These are phyloP conservation scores for Sinotaia quadrata DNA, from an alignment of 2,888 invertebrate species.

Conservation along the genomic window DNA sequence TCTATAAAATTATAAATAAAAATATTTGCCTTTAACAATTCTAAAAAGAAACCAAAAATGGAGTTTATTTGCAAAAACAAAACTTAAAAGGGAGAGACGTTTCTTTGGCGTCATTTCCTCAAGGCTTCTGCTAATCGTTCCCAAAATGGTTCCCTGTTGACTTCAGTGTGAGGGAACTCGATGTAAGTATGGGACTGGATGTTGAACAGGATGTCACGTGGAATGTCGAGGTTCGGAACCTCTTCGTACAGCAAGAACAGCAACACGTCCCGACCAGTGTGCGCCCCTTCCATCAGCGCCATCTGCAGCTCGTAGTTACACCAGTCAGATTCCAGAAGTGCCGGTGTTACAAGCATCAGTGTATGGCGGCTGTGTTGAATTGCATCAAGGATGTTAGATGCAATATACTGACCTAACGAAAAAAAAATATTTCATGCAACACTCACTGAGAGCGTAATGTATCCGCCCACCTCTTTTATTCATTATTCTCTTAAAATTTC, in stretches of 20 bases:
- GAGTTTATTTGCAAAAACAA: too few species aligned
- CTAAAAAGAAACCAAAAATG: too few species aligned
- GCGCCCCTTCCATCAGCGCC: slow-evolving; percentile 28
- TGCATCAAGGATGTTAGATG: slow-evolving; percentile 32
- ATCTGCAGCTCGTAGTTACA: slow-evolving; percentile 38
- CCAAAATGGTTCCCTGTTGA: slow-evolving; percentile 30
- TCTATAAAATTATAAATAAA: too few species aligned
- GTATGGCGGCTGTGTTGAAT: slow-evolving; percentile 31
- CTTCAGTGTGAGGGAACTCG: slow-evolving; percentile 16
- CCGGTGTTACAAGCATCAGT: slow-evolving; percentile 26
- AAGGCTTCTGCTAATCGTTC: slow-evolving; percentile 29
- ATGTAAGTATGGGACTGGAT: slow-evolving; percentile 30
- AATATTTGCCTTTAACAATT: too few species aligned
- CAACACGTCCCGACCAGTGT: slow-evolving; percentile 31
- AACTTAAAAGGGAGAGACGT: too few species aligned
- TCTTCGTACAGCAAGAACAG: slow-evolving; percentile 33
- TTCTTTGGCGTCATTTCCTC: slow-evolving; percentile 16
- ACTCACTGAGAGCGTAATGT: too few species aligned
- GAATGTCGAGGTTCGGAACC: slow-evolving; percentile 25
- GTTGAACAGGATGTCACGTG: slow-evolving; percentile 23
- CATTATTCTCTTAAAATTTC: too few species aligned
- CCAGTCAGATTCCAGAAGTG: slow-evolving; percentile 33
- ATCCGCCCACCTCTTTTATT: too few species aligned
- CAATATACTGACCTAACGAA: slow-evolving; percentile 33
- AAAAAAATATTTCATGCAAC: too few species aligned